Conservation (phyloP, 2,888 invertebrate species). For the Beris chalybata region DNA sequence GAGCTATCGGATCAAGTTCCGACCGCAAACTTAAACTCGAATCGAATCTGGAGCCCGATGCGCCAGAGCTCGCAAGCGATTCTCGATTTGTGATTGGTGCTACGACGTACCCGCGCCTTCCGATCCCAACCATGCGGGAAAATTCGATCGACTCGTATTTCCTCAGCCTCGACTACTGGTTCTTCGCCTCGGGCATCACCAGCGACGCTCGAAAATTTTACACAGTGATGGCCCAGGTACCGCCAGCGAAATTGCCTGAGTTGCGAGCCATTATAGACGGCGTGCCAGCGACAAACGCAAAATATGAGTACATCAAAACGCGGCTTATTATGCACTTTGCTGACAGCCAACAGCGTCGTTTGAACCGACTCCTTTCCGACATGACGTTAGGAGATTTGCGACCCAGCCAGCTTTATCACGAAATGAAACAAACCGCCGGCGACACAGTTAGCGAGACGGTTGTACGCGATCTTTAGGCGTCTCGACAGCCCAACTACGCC, state of each 20-base stretch:
- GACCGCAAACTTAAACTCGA: too few species aligned
- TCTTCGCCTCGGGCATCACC: neutral
- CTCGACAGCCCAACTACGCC: neutral
- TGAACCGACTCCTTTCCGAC: neutral
- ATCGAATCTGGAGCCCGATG: too few species aligned
- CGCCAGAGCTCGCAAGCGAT: neutral
- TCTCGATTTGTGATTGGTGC: neutral
- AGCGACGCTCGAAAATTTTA: neutral
- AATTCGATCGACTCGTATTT: neutral
- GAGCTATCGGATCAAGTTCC: too few species aligned
- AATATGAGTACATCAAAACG: neutral
- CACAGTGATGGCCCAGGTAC: neutral
- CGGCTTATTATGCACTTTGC: neutral
- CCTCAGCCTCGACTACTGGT: neutral
- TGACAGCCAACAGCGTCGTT: neutral
- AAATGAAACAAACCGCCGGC: neutral
- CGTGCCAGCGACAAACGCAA: neutral
- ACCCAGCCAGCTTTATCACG: neutral
- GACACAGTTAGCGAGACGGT: neutral
- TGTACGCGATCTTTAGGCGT: neutral
- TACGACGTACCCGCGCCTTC: neutral
- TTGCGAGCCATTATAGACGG: neutral
- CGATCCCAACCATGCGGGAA: neutral
- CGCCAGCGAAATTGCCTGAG: neutral
- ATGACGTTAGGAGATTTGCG: neutral